A percentile compares a stretch with the other conserved stretches of the same genome.
Conservation (phyloP, 1,140 invertebrate genomes). For the Drosophila lini region DNA sequence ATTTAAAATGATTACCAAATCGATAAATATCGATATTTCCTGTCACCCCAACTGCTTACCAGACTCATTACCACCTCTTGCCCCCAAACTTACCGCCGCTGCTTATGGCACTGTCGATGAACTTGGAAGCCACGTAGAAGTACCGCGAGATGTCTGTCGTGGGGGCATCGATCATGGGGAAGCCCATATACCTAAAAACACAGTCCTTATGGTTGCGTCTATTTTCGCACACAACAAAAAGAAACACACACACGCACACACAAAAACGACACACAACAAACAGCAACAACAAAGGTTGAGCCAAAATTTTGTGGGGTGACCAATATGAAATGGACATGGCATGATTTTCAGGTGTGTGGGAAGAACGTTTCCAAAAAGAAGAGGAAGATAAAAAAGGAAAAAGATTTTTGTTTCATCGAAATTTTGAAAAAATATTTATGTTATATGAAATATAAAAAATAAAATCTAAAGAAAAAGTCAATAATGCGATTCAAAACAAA, state of each 20-base stretch:
- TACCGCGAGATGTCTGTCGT: conserved; percentile 91
- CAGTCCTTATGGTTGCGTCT: conserved; percentile 83
- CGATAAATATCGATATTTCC: background rate
- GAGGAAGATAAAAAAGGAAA: conserved; percentile 25
- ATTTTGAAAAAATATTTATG: conserved; percentile 15
- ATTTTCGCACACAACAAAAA: conserved; percentile 16
- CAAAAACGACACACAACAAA: conserved; percentile 33
- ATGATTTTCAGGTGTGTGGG: conserved; percentile 25
- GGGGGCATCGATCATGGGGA: conserved; percentile 90
- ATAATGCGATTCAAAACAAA: conserved; percentile 34
- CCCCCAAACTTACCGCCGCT: conserved; percentile 86
- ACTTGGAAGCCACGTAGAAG: conserved; percentile 91
- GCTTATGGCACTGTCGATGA: conserved; percentile 91
- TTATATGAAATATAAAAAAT: background rate
- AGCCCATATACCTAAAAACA: conserved; percentile 89
- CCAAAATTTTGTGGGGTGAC: conserved; percentile 22
- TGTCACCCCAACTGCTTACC: background rate
- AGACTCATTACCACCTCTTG: background rate
- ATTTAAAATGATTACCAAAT: background rate
- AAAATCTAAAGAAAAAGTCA: conserved; percentile 14
- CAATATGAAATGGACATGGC: conserved; percentile 21
- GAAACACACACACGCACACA: background rate
- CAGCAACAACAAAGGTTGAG: conserved; percentile 44
- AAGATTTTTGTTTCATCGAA: conserved; percentile 12
- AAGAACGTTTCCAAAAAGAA: conserved; percentile 3